phyloP scores from a whole-genome alignment of 2,888 invertebrate species.

The Crocallis elinguaria region DNA sequence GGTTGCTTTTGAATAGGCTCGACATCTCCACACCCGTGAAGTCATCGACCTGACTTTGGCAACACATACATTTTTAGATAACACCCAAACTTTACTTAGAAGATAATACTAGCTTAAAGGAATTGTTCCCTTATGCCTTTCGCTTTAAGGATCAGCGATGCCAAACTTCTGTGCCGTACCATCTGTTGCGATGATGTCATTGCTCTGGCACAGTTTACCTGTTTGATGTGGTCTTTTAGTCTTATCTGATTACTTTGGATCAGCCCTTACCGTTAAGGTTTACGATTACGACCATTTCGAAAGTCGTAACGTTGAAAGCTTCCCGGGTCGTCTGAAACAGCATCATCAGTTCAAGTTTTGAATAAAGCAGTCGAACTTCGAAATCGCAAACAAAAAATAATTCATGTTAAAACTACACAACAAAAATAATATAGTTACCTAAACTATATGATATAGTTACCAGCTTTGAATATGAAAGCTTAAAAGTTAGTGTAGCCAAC shows the following conservation, averaged over 20 bases:
- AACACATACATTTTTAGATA: slow-evolving; percentile 36
- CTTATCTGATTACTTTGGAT: slow-evolving; percentile 51
- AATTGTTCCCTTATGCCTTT: slow-evolving; percentile 25
- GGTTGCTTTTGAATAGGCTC: slow-evolving; percentile 45
- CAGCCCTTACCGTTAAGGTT: slow-evolving; percentile 32
- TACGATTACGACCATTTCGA: slow-evolving; percentile 29
- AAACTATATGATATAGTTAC: too few relatives aligned
- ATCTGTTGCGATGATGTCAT: slow-evolving; percentile 44
- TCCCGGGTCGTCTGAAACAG: slow-evolving; percentile 20
- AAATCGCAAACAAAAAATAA: background rate
- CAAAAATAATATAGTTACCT: too few relatives aligned
- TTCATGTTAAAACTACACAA: too few relatives aligned
- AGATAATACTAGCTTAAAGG: slow-evolving; percentile 19
- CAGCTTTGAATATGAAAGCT: too few relatives aligned
- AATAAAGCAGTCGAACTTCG: background rate
- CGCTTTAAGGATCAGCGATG: slow-evolving; percentile 21
- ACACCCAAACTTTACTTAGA: slow-evolving; percentile 23
- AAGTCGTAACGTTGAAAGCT: slow-evolving; percentile 29
- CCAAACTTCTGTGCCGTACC: slow-evolving; percentile 14
- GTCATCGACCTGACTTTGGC: slow-evolving; percentile 39
- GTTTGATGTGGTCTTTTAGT: slow-evolving; percentile 46
- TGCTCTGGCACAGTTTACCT: slow-evolving; percentile 55
- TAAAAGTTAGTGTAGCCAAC: too few relatives aligned
- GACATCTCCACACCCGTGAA: slow-evolving; percentile 36
- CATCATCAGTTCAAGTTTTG: background rate